Percentiles rank a stretch among this genome's conserved stretches.
Evolutionary conservation across 2,888 invertebrate species (phyloP).

Genomic region (Hyposoter dolosus): DNA sequence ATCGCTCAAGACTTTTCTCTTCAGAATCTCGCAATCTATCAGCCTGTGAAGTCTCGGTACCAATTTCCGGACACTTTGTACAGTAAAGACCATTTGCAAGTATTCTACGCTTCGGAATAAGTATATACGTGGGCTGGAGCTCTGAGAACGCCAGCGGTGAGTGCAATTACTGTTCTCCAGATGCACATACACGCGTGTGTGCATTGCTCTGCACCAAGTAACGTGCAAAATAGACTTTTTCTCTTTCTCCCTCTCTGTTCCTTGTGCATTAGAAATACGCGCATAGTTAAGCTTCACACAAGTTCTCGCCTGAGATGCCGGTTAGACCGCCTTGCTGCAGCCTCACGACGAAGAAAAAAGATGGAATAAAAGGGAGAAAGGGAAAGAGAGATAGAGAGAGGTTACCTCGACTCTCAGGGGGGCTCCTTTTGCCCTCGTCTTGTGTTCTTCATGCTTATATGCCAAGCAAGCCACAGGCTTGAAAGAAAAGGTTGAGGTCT

Average conservation of each 20-base stretch:
- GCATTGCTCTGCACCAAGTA: not conserved
- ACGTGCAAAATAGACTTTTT: not conserved
- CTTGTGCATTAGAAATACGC: conserved; percentile 12
- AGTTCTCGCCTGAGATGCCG: conserved; percentile 68
- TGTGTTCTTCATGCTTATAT: conserved; percentile 38
- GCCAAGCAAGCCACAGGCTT: conserved; percentile 48
- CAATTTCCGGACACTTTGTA: conserved; percentile 13
- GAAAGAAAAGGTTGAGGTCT: conserved; percentile 83
- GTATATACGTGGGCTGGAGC: conserved; percentile 38
- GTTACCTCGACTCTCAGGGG: conserved; percentile 33
- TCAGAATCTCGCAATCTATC: not conserved
- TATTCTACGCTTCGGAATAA: conserved; percentile 16
- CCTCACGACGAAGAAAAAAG: conserved; percentile 40
- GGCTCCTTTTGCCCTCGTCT: conserved; percentile 31
- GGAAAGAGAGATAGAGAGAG: conserved; percentile 48
- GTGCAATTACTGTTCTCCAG: conserved; percentile 47
- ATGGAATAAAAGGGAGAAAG: conserved; percentile 30
- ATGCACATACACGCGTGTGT: conserved; percentile 12
- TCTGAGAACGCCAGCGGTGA: conserved; percentile 39
- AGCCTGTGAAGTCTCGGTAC: not conserved
- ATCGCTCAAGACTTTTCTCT: not conserved
- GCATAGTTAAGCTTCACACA: conserved; percentile 53
- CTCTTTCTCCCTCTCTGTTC: not conserved
- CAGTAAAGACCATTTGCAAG: not conserved
- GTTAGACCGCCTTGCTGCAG: conserved; percentile 63